Conservation (phyloP, 2,888 invertebrate species). For the Dendrolimus pini region DNA sequence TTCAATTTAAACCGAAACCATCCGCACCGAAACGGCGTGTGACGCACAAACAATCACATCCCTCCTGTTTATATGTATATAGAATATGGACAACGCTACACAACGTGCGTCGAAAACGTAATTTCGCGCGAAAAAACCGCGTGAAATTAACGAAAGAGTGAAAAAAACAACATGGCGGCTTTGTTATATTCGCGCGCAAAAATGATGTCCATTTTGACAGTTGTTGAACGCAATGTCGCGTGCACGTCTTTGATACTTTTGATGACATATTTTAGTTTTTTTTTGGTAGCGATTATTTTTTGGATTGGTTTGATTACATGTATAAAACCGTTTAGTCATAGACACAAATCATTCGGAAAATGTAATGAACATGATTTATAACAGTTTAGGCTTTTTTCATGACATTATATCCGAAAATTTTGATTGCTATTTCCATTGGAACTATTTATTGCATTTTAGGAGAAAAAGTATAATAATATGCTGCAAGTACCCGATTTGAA, state of each 20-base stretch:
- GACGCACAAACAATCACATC: slow-evolving; percentile 74
- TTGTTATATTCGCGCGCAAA: slow-evolving; percentile 67
- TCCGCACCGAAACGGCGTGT: slow-evolving; percentile 38
- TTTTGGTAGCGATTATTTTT: too few species aligned
- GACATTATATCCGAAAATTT: too few species aligned
- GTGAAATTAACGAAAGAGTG: slow-evolving; percentile 32
- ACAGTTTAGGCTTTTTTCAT: too few species aligned
- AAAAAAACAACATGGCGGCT: slow-evolving; percentile 43
- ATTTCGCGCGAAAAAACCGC: slow-evolving; percentile 54
- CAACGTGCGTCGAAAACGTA: slow-evolving; percentile 65
- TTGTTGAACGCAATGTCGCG: slow-evolving; percentile 61
- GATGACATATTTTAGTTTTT: neutral
- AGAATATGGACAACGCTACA: neutral
- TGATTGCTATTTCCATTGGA: too few species aligned
- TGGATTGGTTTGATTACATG: too few species aligned
- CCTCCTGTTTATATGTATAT: slow-evolving; percentile 6
- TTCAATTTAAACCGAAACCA: slow-evolving; percentile 62
- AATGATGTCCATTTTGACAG: slow-evolving; percentile 64
- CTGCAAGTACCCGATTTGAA: too few species aligned
- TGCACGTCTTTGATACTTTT: slow-evolving; percentile 35
- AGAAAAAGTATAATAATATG: too few species aligned
- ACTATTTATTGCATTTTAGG: too few species aligned
- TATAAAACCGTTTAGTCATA: too few species aligned
- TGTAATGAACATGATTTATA: too few species aligned
- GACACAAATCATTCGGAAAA: too few species aligned